Conservation (phyloP, 2,888 invertebrate species). For the Lasioglossum zephyrum region DNA sequence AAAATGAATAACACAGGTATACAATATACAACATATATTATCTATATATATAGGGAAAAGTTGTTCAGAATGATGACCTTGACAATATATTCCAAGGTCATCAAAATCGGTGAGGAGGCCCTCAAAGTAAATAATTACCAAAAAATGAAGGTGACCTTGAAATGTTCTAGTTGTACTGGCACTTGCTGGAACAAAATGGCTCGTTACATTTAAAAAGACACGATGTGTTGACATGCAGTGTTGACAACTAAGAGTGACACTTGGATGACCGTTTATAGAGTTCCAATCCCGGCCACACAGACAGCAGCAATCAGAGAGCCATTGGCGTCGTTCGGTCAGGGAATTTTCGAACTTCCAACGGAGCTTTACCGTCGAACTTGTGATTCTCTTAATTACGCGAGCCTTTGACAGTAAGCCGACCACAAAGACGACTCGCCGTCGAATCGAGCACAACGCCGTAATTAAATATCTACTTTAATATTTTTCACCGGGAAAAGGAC, state of each 20-base stretch:
- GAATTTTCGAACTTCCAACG: background rate
- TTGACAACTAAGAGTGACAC: background rate
- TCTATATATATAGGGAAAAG: too few relatives aligned
- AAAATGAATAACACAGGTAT: too few relatives aligned
- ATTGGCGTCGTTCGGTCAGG: background rate
- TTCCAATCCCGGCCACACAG: background rate
- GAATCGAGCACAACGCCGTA: conserved; percentile 8
- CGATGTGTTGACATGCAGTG: background rate
- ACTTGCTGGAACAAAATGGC: too few relatives aligned
- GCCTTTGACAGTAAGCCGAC: conserved; percentile 53
- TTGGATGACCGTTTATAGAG: background rate
- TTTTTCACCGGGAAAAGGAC: background rate
- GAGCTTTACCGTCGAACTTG: background rate
- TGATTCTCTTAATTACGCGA: conserved; percentile 44
- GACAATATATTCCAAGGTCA: too few relatives aligned
- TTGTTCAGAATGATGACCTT: too few relatives aligned
- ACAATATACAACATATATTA: too few relatives aligned
- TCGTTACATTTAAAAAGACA: background rate
- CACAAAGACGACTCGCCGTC: conserved; percentile 35
- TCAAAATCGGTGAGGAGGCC: too few relatives aligned
- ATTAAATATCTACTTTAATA: conserved; percentile 40
- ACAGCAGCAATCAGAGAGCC: background rate
- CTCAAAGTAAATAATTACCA: too few relatives aligned
- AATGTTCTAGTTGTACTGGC: too few relatives aligned
- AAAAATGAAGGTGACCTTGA: too few relatives aligned